A percentile compares a stretch with the other conserved stretches of the same genome.
Evolutionary conservation across 2,797 vertebrate species (phyloP).

Genomic region (Melanotaenia parkinsoni): DNA sequence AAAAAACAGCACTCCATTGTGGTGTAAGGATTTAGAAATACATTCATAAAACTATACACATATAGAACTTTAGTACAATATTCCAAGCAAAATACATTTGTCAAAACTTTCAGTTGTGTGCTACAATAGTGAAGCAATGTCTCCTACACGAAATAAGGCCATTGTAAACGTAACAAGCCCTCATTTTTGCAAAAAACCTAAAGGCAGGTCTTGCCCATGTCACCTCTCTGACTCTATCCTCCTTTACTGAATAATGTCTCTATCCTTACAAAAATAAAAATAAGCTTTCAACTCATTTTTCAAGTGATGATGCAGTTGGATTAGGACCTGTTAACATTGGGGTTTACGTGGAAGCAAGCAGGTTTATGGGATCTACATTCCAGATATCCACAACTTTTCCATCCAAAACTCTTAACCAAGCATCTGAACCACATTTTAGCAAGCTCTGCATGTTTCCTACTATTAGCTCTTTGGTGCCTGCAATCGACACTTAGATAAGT

Average conservation of each 20-base stretch:
- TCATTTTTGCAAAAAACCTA: conserved; percentile 68
- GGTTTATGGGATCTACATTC: conserved; percentile 52
- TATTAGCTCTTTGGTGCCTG: conserved; percentile 1
- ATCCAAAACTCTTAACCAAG: conserved; percentile 19
- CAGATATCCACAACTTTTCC: conserved; percentile 47
- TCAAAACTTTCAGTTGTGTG: conserved; percentile 76
- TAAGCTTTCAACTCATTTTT: conserved; percentile 49
- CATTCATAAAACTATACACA: conserved; percentile 83
- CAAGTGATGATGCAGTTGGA: conserved; percentile 48
- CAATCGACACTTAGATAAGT: not conserved
- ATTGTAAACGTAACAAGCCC: conserved; percentile 83
- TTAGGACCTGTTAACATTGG: conserved; percentile 41
- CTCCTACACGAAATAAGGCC: conserved; percentile 81
- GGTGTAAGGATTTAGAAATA: conserved; percentile 77
- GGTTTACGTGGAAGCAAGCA: conserved; percentile 23
- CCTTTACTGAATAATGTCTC: conserved; percentile 55
- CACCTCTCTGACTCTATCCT: conserved; percentile 23
- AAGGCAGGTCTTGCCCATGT: conserved; percentile 55
- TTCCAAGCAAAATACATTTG: conserved; percentile 81
- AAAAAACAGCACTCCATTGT: conserved; percentile 53
- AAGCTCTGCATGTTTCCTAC: not conserved
- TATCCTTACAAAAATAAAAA: conserved; percentile 82
- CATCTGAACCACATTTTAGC: not conserved
- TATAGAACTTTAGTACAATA: conserved; percentile 75
- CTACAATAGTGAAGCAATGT: conserved; percentile 77